Base-by-base conservation (phyloP, 2,113 vertebrate species). In the Microtus oregoni region DNA sequence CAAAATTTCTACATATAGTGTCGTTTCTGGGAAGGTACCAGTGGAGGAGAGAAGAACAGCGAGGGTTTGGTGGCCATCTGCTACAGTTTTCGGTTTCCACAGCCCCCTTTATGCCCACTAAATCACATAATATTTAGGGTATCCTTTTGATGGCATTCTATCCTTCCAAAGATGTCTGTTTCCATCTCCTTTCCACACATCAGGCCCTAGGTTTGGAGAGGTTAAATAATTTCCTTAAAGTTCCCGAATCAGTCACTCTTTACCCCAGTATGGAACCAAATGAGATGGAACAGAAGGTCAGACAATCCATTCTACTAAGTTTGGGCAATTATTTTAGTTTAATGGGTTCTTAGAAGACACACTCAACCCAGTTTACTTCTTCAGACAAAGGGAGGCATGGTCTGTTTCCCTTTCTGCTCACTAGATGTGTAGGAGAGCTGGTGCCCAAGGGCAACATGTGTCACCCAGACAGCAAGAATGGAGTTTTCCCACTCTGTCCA, bases 271-370 rank as follows among this genome's bases (percentile, higher is more conserved):
- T 41, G 67, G 38, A 89, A 91, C 68, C 44, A 58, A 81, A 35
- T 67, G 82, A 77, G 79, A 86, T 68, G 38, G 28, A 63, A 68
- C 13, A 75, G 82, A 92, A 95, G 65, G 38, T 68, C 89, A 32
- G 26, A 92, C 83, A 89, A 92, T 19, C 41, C 38, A 82, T 70
- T 93, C 28, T 88, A 50, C 70, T 90, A 72, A 90, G 81, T 94
- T 90, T 90, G 68, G 14, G 50, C 61, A 68, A 82, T 86, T 58
- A 38, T 67, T 78, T 78, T 58, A 24, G 4, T 82, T 78, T 92
- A 90, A 61, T 87, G 38, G 63, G 11, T 88, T 44, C 44, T 88
- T 95, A 41, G 50, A 90, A 63, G 76, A 88, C n/a, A 44, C n/a
- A 38, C 14, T 78, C 28, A 32, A 67, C 70, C 61, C 3, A 30